These are phyloP conservation scores for Holcopasites calliopsidis DNA, from an alignment of 1,140 invertebrate genomes.

Conservation along the genomic window DNA sequence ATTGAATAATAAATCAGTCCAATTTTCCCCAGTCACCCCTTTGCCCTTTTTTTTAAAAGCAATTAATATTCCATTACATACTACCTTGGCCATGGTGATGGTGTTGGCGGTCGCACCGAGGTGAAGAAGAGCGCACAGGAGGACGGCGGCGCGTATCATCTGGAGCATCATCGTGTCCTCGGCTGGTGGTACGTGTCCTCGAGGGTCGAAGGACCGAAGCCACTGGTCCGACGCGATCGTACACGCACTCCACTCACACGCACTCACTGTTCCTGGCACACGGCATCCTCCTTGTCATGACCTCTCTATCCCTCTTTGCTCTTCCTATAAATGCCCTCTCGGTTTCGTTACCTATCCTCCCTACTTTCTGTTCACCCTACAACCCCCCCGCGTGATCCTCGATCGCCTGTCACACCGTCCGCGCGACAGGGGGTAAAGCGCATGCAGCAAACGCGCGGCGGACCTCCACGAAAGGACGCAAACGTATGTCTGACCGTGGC, in stretches of 20 bases:
- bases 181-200: conserved; percentile 36
- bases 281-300: conserved; percentile 38
- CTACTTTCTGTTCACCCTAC: not conserved
- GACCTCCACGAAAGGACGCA: conserved; percentile 9
- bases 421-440: not conserved
- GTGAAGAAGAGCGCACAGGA: conserved; percentile 46
- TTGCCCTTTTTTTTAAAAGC: no score
- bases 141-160: conserved; percentile 42
- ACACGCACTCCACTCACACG: conserved; percentile 49
- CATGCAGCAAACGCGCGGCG: not conserved
- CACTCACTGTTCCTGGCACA: conserved; percentile 45
- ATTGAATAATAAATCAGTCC: not conserved
- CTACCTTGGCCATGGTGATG: conserved; percentile 55
- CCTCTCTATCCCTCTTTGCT: not conserved
- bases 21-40: no score
- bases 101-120: conserved; percentile 37
- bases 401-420: not conserved
- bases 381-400: not conserved
- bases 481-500: conserved; percentile 62
- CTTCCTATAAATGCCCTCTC: not conserved
- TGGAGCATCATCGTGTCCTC: conserved; percentile 51
- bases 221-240: conserved; percentile 44
- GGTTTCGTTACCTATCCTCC: not conserved
- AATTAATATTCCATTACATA: not conserved
- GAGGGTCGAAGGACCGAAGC: conserved; percentile 43